phyloP scores from a whole-genome alignment of 2,113 vertebrate genomes.

The Parotia lawesii region DNA sequence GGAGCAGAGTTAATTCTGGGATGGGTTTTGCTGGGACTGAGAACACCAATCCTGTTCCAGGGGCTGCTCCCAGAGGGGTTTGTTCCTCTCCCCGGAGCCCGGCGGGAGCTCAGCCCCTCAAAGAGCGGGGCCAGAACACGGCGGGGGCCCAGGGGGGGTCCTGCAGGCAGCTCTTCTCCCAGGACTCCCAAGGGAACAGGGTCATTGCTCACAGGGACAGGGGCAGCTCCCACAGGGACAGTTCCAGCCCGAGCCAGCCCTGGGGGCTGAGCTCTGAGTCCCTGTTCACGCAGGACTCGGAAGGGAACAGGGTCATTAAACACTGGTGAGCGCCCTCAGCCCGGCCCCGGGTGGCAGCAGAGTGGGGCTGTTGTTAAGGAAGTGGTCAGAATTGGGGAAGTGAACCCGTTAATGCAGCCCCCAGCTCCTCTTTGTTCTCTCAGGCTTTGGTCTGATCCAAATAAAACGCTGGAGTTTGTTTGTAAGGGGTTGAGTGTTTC shows the following conservation, averaged over 20 bases:
- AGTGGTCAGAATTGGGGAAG: fast-evolving
- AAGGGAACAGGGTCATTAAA: conserved; percentile 76
- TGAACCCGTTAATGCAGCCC: fast-evolving
- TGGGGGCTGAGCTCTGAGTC: not conserved
- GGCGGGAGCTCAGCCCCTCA: fast-evolving
- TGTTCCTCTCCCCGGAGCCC: not conserved
- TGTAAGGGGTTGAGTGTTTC: not conserved
- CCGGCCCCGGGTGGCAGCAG: not conserved
- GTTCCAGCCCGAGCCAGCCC: fast-evolving
- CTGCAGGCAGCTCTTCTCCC: conserved; percentile 56
- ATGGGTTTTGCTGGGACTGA: not conserved
- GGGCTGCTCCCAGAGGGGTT: not conserved
- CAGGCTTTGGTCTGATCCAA: not conserved
- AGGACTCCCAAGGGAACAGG: conserved; percentile 67
- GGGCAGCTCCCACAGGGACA: not conserved
- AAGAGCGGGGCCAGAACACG: fast-evolving
- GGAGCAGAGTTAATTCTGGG: fast-evolving
- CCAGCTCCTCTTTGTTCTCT: not conserved
- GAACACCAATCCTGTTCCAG: fast-evolving
- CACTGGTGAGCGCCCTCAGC: not conserved
- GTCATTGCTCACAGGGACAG: conserved; percentile 57
- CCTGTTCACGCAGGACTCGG: conserved; percentile 76
- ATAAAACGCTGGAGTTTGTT: not conserved
- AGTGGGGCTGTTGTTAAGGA: no score
- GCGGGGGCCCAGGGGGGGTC: fast-evolving